Percentiles rank a stretch among this genome's conserved stretches.
Evolutionary conservation across 2,888 invertebrate species (phyloP).

Genomic region (Gastrophysa polygoni): DNA sequence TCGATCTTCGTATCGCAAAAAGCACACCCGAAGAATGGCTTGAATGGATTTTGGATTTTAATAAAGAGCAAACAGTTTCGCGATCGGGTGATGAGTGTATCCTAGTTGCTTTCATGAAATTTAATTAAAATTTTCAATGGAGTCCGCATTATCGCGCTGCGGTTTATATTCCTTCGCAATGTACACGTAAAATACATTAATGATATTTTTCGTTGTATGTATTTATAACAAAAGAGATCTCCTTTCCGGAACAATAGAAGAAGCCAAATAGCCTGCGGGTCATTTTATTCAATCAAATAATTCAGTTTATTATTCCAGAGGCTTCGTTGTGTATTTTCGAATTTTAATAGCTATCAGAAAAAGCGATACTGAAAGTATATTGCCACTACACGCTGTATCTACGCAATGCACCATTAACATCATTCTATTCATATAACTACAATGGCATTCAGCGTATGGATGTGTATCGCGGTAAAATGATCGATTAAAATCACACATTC

Average conservation of each 20-base stretch:
- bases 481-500: no score
- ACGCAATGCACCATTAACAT: no score
- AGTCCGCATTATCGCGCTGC: neutral
- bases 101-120: constrained; percentile 9
- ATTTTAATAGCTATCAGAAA: no score
- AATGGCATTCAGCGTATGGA: no score
- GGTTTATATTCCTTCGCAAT: neutral
- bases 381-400: no score
- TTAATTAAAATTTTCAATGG: constrained; percentile 11
- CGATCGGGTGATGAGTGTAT: neutral
- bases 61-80: constrained; percentile 3
- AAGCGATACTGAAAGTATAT: no score
- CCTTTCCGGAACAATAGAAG: neutral
- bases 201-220: neutral
- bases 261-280: neutral
- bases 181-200: constrained; percentile 3
- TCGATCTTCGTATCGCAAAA: neutral
- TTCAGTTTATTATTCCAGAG: neutral
- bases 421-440: no score
- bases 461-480: no score
- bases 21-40: neutral
- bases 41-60: constrained; percentile 9
- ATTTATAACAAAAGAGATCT: neutral
- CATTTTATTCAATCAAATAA: neutral
- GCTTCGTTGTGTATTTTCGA: no score